These are phyloP conservation scores for Agrochola macilenta DNA, from an alignment of 2,888 invertebrate genomes.

Conservation along the genomic window DNA sequence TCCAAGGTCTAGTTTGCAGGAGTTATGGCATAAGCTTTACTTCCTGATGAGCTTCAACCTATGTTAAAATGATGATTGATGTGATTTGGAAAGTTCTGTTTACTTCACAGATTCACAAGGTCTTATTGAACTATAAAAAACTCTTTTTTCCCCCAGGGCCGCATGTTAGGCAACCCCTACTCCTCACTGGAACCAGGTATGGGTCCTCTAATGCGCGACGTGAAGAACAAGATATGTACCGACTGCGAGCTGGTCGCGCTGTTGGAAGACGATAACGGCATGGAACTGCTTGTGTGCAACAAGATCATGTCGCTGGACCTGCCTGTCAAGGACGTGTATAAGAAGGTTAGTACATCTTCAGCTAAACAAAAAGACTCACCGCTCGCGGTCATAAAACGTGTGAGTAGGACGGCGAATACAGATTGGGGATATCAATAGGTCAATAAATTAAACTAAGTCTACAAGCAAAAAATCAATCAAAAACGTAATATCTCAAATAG, in stretches of 20 bases:
- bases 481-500: no score
- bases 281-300: constrained; percentile 99
- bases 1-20: no score
- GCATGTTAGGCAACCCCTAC: constrained; percentile 99
- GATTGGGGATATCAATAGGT: no score
- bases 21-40: no score
- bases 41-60: no score
- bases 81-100: no score
- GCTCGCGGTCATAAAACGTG: no score
- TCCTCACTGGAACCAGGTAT: constrained; percentile 98
- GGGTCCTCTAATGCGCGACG: constrained; percentile 99
- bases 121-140: neutral
- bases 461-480: no score
- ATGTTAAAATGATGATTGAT: no score
- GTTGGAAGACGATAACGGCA: constrained; percentile 99
- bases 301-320: constrained; percentile 99
- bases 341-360: constrained; percentile 87
- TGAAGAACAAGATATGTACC: constrained; percentile 99
- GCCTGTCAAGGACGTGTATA: constrained; percentile 97
- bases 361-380: no score
- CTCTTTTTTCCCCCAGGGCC: constrained; percentile 91
- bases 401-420: neutral
- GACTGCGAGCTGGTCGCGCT: constrained; percentile 99
- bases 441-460: no score
- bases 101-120: neutral